These are phyloP conservation scores for Iselma pallidipennis DNA, from an alignment of 2,888 invertebrate genomes.

Conservation along the genomic window DNA sequence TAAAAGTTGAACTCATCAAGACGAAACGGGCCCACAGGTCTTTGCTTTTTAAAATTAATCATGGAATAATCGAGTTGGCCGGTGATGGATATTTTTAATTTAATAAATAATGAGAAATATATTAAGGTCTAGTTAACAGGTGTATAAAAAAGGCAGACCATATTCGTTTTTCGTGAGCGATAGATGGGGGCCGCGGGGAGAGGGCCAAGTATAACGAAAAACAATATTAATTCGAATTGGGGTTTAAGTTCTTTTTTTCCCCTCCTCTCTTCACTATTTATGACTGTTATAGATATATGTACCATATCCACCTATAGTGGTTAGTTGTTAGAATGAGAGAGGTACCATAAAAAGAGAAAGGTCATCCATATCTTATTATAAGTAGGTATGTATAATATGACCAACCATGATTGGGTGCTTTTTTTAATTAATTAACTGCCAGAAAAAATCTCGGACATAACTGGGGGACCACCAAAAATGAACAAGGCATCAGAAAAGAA, in stretches of 20 bases:
- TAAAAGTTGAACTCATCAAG: conserved; percentile 55
- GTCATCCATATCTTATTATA: too few species aligned
- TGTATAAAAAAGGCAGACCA: conserved; percentile 51
- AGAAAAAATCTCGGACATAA: conserved; percentile 1
- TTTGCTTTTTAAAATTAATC: conserved; percentile 48
- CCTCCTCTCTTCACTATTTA: too few species aligned
- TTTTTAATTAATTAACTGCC: conserved; percentile 20
- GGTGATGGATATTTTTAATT: conserved; percentile 56
- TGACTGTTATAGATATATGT: too few species aligned
- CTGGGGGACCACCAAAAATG: conserved; percentile 11
- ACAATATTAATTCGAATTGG: conserved; percentile 33
- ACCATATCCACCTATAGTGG: too few species aligned
- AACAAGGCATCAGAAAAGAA: too few species aligned
- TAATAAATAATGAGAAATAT: conserved; percentile 57
- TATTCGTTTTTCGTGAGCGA: neutral
- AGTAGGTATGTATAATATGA: too few species aligned
- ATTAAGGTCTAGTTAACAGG: conserved; percentile 55
- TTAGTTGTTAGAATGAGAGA: neutral
- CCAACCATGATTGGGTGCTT: conserved; percentile 6
- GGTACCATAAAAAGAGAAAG: too few species aligned
- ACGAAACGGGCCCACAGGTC: conserved; percentile 45
- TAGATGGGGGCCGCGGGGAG: conserved; percentile 8
- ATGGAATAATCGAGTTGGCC: conserved; percentile 52
- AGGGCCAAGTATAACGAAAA: too few species aligned
- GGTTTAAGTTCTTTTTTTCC: too few species aligned